Base-by-base conservation (phyloP, 2,888 invertebrate genomes). In the Eremobia ochroleuca region DNA sequence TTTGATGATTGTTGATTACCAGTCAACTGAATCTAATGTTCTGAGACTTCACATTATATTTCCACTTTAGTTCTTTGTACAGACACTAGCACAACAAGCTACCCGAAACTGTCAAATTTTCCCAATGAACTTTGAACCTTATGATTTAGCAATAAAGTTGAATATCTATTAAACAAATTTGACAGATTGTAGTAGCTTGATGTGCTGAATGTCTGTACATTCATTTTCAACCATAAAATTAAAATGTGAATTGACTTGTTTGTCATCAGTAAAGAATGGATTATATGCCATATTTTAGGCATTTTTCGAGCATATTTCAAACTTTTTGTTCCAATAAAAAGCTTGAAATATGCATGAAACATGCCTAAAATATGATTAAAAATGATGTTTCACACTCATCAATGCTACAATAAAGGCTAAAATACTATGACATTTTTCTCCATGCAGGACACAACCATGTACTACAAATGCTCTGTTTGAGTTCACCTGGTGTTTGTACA, bases 401-500 rank as follows among this genome's bases (percentile, higher is more conserved):
- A 64, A 43, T 65, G 4, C 25, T 46, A 18, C 25, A 43, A 9
- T 31, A 46, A 61, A 11, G 25, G 15, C 15, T 9, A 58, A 58
- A 49, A 65, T 9, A 31, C 40, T 28, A 21, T 31, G 37, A 31
- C 52, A 0, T 37, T 52, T 49, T 71, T 40, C 55, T 4, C 52
- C 28, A 89, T 87, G 62, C 92, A 98, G 98, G 92, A 96, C 98
- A 71, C 97, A 98, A 55, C 98, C 98, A 49, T 99, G 99, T 93
- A 98, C 98, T 13, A 97, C 98, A 65, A 97, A 98, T 73, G 98
- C 98, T 92, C 96, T 99, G 8, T 99, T 99, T 94, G 99, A 99
- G 92, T 99, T 99, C 92, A 98, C 98, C 88, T 99, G 99, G 99
- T 98, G 98, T 71, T 96, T 99, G 78, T 99, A 99, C 95, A 97